Conservation (phyloP, 1,140 invertebrate species). For the Magallana ariakensis region DNA sequence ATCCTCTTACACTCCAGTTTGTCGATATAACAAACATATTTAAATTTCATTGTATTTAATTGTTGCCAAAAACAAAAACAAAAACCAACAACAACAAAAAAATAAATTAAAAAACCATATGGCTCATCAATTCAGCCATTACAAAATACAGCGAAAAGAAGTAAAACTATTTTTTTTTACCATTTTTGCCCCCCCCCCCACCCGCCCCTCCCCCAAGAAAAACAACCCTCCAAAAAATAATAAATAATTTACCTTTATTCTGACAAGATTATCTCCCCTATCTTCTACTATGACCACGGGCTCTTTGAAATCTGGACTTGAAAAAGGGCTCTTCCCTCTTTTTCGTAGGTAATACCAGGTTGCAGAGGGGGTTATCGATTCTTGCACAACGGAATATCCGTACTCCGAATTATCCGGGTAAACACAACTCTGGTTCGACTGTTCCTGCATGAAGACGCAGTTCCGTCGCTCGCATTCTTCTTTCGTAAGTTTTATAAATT, state of each 20-base stretch:
- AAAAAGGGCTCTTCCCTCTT: slow-evolving; percentile 60
- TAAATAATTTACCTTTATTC: slow-evolving; percentile 64
- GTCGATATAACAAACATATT: too few relatives aligned
- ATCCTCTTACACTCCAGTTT: too few relatives aligned
- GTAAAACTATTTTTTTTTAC: too few relatives aligned
- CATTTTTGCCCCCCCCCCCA: too few relatives aligned
- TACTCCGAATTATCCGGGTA: slow-evolving; percentile 41
- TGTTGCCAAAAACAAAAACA: too few relatives aligned
- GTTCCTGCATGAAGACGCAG: slow-evolving; percentile 58
- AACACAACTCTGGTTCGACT: slow-evolving; percentile 14
- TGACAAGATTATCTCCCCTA: slow-evolving; percentile 58
- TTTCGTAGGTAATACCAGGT: slow-evolving; percentile 49
- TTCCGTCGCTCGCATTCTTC: slow-evolving; percentile 61
- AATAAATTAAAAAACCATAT: too few relatives aligned
- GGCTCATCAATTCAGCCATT: too few relatives aligned
- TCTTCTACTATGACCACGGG: slow-evolving; percentile 62
- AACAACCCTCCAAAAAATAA: too few relatives aligned
- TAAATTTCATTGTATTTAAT: too few relatives aligned
- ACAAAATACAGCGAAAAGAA: too few relatives aligned
- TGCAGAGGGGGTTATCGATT: slow-evolving; percentile 1
- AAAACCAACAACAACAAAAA: too few relatives aligned
- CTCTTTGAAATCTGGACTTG: slow-evolving; percentile 44
- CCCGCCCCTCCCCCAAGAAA: too few relatives aligned
- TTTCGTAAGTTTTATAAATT: slow-evolving; percentile 50
- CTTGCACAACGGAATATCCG: slow-evolving; percentile 42